Evolutionary conservation across 2,888 invertebrate genomes (phyloP).

Genomic region (Portevinia maculata): DNA sequence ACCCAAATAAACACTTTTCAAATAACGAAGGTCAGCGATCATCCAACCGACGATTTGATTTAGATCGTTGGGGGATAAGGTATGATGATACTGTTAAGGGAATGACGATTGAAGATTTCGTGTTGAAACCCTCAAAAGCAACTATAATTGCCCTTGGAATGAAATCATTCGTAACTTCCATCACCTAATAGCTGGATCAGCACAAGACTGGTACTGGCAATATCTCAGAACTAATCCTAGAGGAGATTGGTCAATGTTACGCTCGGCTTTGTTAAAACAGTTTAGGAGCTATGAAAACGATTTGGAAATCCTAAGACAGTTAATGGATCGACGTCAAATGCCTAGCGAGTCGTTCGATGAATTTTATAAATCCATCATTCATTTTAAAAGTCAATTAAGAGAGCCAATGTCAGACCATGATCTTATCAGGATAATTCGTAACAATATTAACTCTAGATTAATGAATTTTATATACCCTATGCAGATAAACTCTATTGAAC

Average conservation of each 20-base stretch:
- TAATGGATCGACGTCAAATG: constrained; percentile 34
- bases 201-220: constrained; percentile 48
- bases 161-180: constrained; percentile 32
- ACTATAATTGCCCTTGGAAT: constrained; percentile 1
- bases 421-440: background rate
- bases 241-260: constrained; percentile 25
- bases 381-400: background rate
- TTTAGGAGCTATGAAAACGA: constrained; percentile 20
- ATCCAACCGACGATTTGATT: background rate
- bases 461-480: constrained; percentile 1
- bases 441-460: background rate
- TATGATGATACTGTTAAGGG: constrained; percentile 32
- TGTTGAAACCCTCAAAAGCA: background rate
- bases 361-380: background rate
- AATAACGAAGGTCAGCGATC: no score
- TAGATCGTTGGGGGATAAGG: constrained; percentile 36
- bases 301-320: constrained; percentile 38
- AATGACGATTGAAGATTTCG: constrained; percentile 2
- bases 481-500: background rate
- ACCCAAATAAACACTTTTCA: no score
- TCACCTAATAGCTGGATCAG: constrained; percentile 11
- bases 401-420: background rate
- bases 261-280: constrained; percentile 16
- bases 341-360: constrained; percentile 14
- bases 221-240: constrained; percentile 12